phyloP scores from a whole-genome alignment of 2,888 invertebrate genomes.

The Liopterus haemorrhoidalis region DNA sequence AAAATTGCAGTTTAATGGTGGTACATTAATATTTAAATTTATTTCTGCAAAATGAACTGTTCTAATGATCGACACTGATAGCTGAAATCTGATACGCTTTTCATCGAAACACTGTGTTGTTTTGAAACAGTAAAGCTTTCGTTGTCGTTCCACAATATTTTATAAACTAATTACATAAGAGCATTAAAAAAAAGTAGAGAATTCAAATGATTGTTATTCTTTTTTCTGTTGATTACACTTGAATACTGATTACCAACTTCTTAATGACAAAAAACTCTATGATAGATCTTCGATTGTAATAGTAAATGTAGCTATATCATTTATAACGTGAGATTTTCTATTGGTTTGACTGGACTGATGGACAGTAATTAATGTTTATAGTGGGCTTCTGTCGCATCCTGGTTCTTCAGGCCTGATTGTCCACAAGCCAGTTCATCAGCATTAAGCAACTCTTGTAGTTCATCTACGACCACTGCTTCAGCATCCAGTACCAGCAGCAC shows the following conservation, averaged over 20 bases:
- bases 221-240: too few relatives aligned
- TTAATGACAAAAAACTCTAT: background rate
- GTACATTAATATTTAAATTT: too few relatives aligned
- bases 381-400: constrained; percentile 49
- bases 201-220: too few relatives aligned
- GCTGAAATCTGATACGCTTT: too few relatives aligned
- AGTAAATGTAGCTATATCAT: background rate
- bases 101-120: too few relatives aligned
- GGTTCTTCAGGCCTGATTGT: constrained; percentile 46
- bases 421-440: constrained; percentile 37
- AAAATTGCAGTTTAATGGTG: too few relatives aligned
- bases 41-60: too few relatives aligned
- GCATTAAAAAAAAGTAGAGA: too few relatives aligned
- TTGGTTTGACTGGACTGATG: background rate
- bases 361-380: constrained; percentile 36
- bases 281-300: background rate
- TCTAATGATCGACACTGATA: too few relatives aligned
- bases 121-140: too few relatives aligned
- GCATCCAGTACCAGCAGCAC: constrained; percentile 12
- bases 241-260: background rate
- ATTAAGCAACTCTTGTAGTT: constrained; percentile 31
- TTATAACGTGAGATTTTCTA: background rate
- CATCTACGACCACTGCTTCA: constrained; percentile 25
- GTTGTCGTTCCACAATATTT: too few relatives aligned
- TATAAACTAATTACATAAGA: too few relatives aligned